These are phyloP conservation scores for Drosophila trapezifrons DNA, from an alignment of 1,140 invertebrate species.

Conservation along the genomic window DNA sequence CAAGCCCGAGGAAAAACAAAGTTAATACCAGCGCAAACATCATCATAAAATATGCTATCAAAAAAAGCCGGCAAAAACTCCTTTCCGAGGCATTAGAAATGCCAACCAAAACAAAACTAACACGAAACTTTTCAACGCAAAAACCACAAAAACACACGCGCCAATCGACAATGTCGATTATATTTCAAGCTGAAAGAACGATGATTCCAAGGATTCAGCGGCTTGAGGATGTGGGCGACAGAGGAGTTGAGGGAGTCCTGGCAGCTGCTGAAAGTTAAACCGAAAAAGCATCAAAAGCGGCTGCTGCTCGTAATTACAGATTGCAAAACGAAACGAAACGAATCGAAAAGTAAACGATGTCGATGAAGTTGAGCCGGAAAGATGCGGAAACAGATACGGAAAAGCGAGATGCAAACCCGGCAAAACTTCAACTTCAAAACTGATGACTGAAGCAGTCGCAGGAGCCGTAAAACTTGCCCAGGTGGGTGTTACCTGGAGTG, in stretches of 20 bases:
- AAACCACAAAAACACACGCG: slow-evolving; percentile 66
- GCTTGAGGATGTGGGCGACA: slow-evolving; percentile 2
- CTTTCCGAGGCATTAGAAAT: slow-evolving; percentile 62
- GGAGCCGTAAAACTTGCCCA: slow-evolving; percentile 42
- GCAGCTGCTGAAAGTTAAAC: slow-evolving; percentile 75
- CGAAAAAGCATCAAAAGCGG: slow-evolving; percentile 60
- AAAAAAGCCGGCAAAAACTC: slow-evolving; percentile 29
- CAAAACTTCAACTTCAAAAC: slow-evolving; percentile 62
- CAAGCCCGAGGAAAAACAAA: slow-evolving; percentile 42
- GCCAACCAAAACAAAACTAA: slow-evolving; percentile 67
- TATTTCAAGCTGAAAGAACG: slow-evolving; percentile 38
- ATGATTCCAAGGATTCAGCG: slow-evolving; percentile 1
- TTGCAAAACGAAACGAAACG: slow-evolving; percentile 67
- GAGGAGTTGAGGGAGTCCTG: slow-evolving; percentile 9
- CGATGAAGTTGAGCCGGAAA: slow-evolving; percentile 50
- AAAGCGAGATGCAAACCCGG: slow-evolving; percentile 51
- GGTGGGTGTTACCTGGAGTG: slow-evolving; percentile 10
- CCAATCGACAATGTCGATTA: slow-evolving; percentile 71
- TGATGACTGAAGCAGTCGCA: slow-evolving; percentile 55
- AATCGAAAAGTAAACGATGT: slow-evolving; percentile 71
- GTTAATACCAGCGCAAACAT: slow-evolving; percentile 42
- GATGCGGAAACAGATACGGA: slow-evolving; percentile 39
- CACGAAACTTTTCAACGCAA: slow-evolving; percentile 54
- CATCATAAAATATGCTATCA: slow-evolving; percentile 65
- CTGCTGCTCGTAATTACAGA: slow-evolving; percentile 72